Conservation (phyloP, 2,888 invertebrate genomes). For the Drosophila emarginata region DNA sequence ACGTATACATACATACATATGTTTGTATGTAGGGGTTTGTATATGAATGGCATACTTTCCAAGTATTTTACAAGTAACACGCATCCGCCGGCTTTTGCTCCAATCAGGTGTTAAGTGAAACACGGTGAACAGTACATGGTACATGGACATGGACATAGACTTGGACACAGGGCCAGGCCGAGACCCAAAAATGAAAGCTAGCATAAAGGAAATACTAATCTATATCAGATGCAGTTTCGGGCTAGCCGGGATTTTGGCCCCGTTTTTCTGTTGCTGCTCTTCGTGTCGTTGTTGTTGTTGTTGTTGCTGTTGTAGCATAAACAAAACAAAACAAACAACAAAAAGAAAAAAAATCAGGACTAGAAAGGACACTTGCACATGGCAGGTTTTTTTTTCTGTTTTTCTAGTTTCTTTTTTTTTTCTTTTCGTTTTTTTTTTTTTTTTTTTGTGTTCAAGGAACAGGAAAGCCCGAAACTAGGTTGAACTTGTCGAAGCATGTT, state of each 20-base stretch:
- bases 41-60: slow-evolving; percentile 13
- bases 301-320: background rate
- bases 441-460: slow-evolving; percentile 3
- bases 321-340: slow-evolving; percentile 1
- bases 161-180: background rate
- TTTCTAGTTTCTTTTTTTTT: background rate
- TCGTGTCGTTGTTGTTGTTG: background rate
- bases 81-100: slow-evolving; percentile 7
- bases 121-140: slow-evolving; percentile 4
- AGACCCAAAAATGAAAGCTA: slow-evolving; percentile 11
- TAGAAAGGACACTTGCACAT: slow-evolving; percentile 12
- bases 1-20: no score
- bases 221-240: slow-evolving; percentile 22
- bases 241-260: slow-evolving; percentile 1
- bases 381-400: background rate
- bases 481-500: slow-evolving; percentile 24
- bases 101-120: slow-evolving; percentile 26
- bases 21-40: background rate
- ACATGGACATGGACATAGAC: background rate
- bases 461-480: slow-evolving; percentile 16
- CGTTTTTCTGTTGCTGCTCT: background rate
- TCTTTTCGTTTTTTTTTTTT: background rate
- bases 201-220: slow-evolving; percentile 20
- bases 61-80: slow-evolving; percentile 16
- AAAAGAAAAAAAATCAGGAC: background rate